These are phyloP conservation scores for Octodon degus DNA, from an alignment of 2,113 vertebrate genomes.

Conservation along the genomic window DNA sequence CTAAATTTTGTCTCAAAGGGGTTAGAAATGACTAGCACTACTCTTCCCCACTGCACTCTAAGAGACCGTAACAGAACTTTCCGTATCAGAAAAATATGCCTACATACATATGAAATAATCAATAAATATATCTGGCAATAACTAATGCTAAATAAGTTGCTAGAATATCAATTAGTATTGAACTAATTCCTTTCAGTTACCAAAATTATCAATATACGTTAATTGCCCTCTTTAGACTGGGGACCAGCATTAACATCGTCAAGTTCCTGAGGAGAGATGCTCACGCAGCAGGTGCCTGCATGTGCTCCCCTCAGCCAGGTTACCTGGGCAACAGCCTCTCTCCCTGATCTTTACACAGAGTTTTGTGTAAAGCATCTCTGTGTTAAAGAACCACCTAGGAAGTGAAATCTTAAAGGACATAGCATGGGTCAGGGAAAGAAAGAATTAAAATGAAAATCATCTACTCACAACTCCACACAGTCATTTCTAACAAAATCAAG, in stretches of 20 bases:
- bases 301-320: background rate
- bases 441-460: constrained; percentile 43
- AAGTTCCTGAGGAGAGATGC: background rate
- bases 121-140: constrained; percentile 51
- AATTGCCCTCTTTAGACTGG: constrained; percentile 48
- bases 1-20: background rate
- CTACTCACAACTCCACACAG: background rate
- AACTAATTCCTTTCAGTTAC: constrained; percentile 50
- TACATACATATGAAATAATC: constrained; percentile 44
- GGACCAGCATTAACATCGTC: background rate
- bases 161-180: constrained; percentile 29
- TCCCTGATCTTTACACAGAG: background rate
- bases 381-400: constrained; percentile 6
- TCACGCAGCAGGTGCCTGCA: background rate
- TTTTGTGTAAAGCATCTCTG: constrained; percentile 6
- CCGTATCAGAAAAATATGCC: constrained; percentile 3
- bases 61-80: constrained; percentile 5
- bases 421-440: background rate
- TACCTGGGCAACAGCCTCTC: background rate
- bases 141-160: constrained; percentile 53
- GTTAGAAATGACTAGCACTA: constrained; percentile 33
- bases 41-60: constrained; percentile 26
- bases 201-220: constrained; percentile 37
- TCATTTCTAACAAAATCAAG: constrained; percentile 16
- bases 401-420: background rate